Base-by-base conservation (phyloP, 2,888 invertebrate genomes). In the Bellardia bayeri region DNA sequence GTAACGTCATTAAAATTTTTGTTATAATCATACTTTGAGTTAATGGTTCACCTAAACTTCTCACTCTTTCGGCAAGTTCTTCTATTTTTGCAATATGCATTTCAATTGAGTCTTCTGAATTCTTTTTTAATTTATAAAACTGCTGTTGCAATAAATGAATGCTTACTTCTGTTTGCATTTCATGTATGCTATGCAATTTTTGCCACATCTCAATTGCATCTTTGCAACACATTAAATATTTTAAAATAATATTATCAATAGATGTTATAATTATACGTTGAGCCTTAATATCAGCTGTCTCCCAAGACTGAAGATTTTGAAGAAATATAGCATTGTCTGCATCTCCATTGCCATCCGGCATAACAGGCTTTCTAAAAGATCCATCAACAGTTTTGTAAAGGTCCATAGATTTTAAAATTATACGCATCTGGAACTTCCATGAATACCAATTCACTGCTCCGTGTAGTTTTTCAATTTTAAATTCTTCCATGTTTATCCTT, bases 1-100 rank as follows among this genome's bases (percentile, higher is more conserved):
- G 72, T 23, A 72, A 72, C 9, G 72, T 74, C 72, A 74, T 74
- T 13, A 58, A 58, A 14, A 61, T 74, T 14, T 58, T 74, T 23
- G 58, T 56, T 14, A 68, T 68, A 7, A 68, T 30, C 68, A 68
- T 68, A n/a, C 30, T 68, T 30, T 68, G 49, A 11, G 68, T 68
- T 3, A 68, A 49, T 30, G 49, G 49, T 49, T 68, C 68, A 7
- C 45, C 68, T 14, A 68, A 45, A 68, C 11, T 66, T 45, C 42
- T 42, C 13, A 66, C 23, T 16, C 37, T 37, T 16, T 72, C 56
- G 2, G 56, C 72, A 40, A 58, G 30, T 42, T 72, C 56, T 58
- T 72, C 72, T 16, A 72, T 72, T 56, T 72, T 72, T 0, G 72
- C 72, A 23, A 23, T 23, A 23, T 23, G 23, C 23, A 23, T 23